phyloP scores from a whole-genome alignment of 2,888 invertebrate species.

The Brenthis hecate region DNA sequence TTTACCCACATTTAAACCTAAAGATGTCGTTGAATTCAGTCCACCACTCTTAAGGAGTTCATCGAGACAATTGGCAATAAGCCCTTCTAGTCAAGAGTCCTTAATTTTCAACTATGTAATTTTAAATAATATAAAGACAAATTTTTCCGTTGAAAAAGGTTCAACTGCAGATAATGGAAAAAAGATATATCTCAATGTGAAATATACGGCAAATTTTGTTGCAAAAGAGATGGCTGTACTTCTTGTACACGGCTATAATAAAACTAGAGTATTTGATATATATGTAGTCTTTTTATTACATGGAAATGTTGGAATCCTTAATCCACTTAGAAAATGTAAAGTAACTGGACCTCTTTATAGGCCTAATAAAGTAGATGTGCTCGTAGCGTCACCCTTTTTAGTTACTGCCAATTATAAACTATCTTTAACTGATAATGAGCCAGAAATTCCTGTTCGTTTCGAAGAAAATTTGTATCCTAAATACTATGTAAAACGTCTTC shows the following conservation, averaged over 20 bases:
- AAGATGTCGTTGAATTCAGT: slow-evolving; percentile 66
- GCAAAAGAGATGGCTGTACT: slow-evolving; percentile 59
- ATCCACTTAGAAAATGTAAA: slow-evolving; percentile 66
- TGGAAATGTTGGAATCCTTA: slow-evolving; percentile 59
- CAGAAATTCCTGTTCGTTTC: slow-evolving; percentile 58
- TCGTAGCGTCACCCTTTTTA: slow-evolving; percentile 64
- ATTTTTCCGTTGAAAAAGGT: slow-evolving; percentile 67
- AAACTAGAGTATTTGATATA: slow-evolving; percentile 74
- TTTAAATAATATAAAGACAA: slow-evolving; percentile 60
- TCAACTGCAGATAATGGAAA: slow-evolving; percentile 61
- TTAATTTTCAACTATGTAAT: slow-evolving; percentile 61
- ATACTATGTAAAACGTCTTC: slow-evolving; percentile 63
- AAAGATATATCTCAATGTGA: slow-evolving; percentile 65
- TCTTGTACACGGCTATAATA: slow-evolving; percentile 71
- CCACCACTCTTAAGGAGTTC: slow-evolving; percentile 73
- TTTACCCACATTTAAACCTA: slow-evolving; percentile 77
- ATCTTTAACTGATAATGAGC: slow-evolving; percentile 64
- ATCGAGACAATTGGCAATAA: slow-evolving; percentile 62
- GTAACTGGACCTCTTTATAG: slow-evolving; percentile 69
- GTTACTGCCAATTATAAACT: slow-evolving; percentile 51
- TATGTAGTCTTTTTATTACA: slow-evolving; percentile 64
- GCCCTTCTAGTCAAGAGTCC: slow-evolving; percentile 67
- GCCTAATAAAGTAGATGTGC: slow-evolving; percentile 65
- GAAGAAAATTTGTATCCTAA: slow-evolving; percentile 49
- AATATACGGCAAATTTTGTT: slow-evolving; percentile 67